phyloP scores from a whole-genome alignment of 2,797 vertebrate species.

The Anniella stebbinsi region DNA sequence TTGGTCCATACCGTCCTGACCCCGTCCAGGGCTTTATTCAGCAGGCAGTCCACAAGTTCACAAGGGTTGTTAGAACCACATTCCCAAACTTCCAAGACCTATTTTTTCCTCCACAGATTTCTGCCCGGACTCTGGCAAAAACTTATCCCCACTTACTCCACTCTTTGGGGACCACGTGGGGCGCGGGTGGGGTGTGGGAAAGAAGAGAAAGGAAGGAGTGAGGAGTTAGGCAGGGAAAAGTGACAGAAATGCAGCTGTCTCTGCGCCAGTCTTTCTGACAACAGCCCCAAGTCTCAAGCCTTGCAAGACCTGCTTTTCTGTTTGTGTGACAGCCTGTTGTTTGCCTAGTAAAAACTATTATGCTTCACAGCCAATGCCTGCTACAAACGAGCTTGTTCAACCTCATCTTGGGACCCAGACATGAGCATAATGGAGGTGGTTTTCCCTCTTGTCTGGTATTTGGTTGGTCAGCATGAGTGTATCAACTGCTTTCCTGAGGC shows the following conservation, averaged over 20 bases:
- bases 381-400: too few relatives aligned
- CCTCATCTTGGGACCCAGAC: neutral
- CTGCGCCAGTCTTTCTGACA: neutral
- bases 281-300: neutral
- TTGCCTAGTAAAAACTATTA: neutral
- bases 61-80: too few relatives aligned
- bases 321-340: neutral
- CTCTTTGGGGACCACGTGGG: neutral
- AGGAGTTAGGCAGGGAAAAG: neutral
- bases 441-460: too few relatives aligned
- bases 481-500: neutral
- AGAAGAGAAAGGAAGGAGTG: neutral
- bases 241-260: neutral
- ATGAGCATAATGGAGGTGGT: neutral
- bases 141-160: too few relatives aligned
- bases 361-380: neutral
- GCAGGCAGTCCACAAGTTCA: too few relatives aligned
- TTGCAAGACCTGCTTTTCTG: conserved; percentile 26
- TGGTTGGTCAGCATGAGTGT: neutral
- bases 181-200: neutral
- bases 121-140: neutral
- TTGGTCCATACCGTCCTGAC: too few relatives aligned
- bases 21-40: neutral
- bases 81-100: rapidly evolving
- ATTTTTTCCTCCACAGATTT: neutral